A percentile compares a stretch with the other conserved stretches of the same genome.
These are phyloP conservation scores for Oscheius sp. DNA, from an alignment of 2,888 invertebrate genomes.

Conservation along the genomic window DNA sequence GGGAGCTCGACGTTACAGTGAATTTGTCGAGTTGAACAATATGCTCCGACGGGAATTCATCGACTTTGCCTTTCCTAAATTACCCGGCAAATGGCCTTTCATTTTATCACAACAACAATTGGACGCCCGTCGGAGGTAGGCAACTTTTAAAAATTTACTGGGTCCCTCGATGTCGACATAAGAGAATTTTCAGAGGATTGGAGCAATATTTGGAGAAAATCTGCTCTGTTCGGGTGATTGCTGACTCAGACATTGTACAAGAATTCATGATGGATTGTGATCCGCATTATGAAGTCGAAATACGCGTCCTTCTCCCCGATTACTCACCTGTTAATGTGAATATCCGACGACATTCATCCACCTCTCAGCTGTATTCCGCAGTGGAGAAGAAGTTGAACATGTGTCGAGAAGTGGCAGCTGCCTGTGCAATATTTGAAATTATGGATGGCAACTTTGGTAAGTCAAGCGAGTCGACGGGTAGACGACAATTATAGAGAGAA, in stretches of 20 bases:
- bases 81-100: slow-evolving; percentile 99
- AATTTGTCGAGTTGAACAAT: slow-evolving; percentile 81
- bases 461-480: slow-evolving; percentile 57
- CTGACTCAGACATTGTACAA: slow-evolving; percentile 95
- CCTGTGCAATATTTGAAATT: slow-evolving; percentile 95
- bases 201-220: slow-evolving; percentile 98
- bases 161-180: neutral
- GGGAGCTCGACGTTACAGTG: slow-evolving; percentile 93
- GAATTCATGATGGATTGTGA: slow-evolving; percentile 70
- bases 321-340: slow-evolving; percentile 78
- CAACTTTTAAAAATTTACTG: no score
- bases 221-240: slow-evolving; percentile 96
- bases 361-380: slow-evolving; percentile 48
- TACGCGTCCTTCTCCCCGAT: slow-evolving; percentile 87
- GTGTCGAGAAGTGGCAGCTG: slow-evolving; percentile 84
- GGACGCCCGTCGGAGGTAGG: slow-evolving; percentile 85
- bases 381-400: slow-evolving; percentile 75
- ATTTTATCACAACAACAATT: slow-evolving; percentile 96
- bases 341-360: slow-evolving; percentile 71
- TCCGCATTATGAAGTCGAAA: slow-evolving; percentile 76
- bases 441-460: slow-evolving; percentile 95
- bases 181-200: slow-evolving; percentile 78
- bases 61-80: slow-evolving; percentile 88
- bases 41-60: slow-evolving; percentile 70
- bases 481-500: slow-evolving; percentile 82